Conservation (phyloP, 2,113 vertebrate species). For the Neolamprologus ventralis region DNA sequence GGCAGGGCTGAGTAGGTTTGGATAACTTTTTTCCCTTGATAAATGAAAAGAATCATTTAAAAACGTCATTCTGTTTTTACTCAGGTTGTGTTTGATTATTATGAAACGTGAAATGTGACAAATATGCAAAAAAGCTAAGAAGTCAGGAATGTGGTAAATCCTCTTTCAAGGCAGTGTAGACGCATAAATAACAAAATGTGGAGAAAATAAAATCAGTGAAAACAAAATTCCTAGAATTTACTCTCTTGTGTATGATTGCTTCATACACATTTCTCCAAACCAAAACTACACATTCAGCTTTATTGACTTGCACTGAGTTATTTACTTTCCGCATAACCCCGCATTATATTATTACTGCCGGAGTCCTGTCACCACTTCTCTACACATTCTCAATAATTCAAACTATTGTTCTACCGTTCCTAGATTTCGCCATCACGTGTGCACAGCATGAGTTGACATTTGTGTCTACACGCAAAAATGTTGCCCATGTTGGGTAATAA, state of each 20-base stretch:
- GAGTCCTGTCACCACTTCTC: not conserved
- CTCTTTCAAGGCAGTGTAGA: not conserved
- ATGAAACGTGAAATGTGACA: not conserved
- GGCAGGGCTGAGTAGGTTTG: not conserved
- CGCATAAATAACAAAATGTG: not conserved
- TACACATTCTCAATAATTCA: not conserved
- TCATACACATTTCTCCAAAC: not conserved
- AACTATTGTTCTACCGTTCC: not conserved
- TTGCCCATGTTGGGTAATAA: not conserved
- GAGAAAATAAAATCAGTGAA: not conserved
- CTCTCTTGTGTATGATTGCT: not conserved
- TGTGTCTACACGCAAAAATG: not conserved
- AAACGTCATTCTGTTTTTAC: not conserved
- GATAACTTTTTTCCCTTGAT: not conserved
- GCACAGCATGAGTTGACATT: not conserved
- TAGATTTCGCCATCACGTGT: not conserved
- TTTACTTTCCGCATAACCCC: not conserved
- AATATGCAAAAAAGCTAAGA: not conserved
- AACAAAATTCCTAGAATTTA: not conserved
- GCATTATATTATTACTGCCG: not conserved
- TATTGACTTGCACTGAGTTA: not conserved
- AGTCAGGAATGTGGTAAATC: not conserved
- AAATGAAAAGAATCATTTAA: not conserved
- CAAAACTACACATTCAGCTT: not conserved
- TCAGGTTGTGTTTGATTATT: not conserved